Conservation (phyloP, 1,140 invertebrate species). For the Aricia agestis region DNA sequence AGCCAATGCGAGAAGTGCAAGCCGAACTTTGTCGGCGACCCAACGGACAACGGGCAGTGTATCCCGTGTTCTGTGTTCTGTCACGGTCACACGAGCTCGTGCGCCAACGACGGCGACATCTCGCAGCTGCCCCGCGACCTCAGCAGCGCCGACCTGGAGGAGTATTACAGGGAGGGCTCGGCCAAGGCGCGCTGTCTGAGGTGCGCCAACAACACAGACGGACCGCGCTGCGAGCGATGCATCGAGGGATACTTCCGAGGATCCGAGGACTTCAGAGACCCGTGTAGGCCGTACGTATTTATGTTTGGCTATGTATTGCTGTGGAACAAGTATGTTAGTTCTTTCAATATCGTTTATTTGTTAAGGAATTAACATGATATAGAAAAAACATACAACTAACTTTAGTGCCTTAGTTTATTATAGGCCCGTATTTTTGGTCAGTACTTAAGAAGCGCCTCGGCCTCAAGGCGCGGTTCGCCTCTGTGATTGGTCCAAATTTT, state of each 20-base stretch:
- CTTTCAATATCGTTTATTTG: too few species aligned
- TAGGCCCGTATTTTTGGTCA: too few species aligned
- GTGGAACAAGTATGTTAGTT: background rate
- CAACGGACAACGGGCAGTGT: conserved; percentile 89
- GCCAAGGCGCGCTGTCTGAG: conserved; percentile 88
- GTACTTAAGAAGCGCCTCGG: too few species aligned
- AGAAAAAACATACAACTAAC: too few species aligned
- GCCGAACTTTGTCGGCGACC: conserved; percentile 93
- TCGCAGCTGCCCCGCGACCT: conserved; percentile 74
- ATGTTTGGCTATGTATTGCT: background rate
- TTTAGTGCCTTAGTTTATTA: too few species aligned
- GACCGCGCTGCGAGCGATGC: conserved; percentile 90
- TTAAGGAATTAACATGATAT: too few species aligned
- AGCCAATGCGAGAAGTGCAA: conserved; percentile 92
- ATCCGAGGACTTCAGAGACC: conserved; percentile 83
- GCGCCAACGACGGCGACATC: conserved; percentile 77
- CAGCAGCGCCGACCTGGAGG: conserved; percentile 73
- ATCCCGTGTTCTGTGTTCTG: conserved; percentile 93
- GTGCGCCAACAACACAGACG: conserved; percentile 91
- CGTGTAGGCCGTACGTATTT: conserved; percentile 83
- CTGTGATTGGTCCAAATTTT: too few species aligned
- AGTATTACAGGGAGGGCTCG: conserved; percentile 79
- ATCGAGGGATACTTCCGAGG: conserved; percentile 90
- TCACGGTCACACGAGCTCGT: conserved; percentile 90
- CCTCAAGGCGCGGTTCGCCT: too few species aligned